These are phyloP conservation scores for Melinaea marsaeus DNA, from an alignment of 2,888 invertebrate genomes.

Conservation along the genomic window DNA sequence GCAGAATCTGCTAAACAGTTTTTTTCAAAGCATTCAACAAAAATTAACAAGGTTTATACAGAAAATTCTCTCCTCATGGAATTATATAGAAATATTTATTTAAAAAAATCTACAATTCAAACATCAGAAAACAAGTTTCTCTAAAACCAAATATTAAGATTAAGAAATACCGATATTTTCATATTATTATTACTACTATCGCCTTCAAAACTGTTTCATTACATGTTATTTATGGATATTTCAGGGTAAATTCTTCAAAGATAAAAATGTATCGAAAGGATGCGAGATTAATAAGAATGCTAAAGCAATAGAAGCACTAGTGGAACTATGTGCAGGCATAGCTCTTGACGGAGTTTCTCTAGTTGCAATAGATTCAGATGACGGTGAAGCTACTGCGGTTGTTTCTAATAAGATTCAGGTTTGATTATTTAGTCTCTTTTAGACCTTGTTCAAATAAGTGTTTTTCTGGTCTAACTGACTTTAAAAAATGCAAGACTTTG, in stretches of 20 bases:
- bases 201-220: not conserved
- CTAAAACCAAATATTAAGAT: not conserved
- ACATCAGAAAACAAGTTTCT: too few species aligned
- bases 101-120: too few species aligned
- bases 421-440: too few species aligned
- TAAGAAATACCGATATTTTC: not conserved
- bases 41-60: too few species aligned
- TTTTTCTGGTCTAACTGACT: too few species aligned
- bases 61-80: too few species aligned
- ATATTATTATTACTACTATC: too few species aligned
- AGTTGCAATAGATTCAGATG: conserved; percentile 76
- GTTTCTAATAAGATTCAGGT: conserved; percentile 85
- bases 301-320: conserved; percentile 77
- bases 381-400: conserved; percentile 77
- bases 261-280: conserved; percentile 79
- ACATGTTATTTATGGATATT: conserved; percentile 50
- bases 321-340: conserved; percentile 77
- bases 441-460: too few species aligned
- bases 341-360: conserved; percentile 82
- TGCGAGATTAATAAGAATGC: conserved; percentile 77
- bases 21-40: too few species aligned
- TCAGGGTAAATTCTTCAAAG: conserved; percentile 77
- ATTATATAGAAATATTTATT: too few species aligned
- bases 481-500: too few species aligned
- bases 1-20: too few species aligned